Evolutionary conservation across 1,140 invertebrate species (phyloP), one percentile per base, ranked within the genome.

Genomic region (Trichomalopsis sarcophagae): DNA sequence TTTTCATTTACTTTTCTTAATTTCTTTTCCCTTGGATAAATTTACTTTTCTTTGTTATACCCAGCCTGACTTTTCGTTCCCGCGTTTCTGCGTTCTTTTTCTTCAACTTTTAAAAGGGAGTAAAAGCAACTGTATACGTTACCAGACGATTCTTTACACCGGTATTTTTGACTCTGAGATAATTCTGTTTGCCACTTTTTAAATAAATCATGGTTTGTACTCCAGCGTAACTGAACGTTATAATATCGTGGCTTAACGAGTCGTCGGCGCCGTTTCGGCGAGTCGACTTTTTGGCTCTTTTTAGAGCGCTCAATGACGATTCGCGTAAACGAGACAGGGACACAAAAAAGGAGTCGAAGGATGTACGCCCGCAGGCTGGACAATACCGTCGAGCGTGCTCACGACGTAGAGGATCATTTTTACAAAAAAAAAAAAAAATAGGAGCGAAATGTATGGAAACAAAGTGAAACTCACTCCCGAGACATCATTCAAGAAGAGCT

Each of bases 1-100:
- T 66, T 78, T 66, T 30, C 44, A 78, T 78, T 44, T 55, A n/a
- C 76, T 62, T 66, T 36, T 7, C 76, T 78, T 50, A 66, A 55
- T 66, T 78, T 44, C 14, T 44, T n/a, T 50, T 62, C 21, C 76
- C 30, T 50, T 5, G 3, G 30, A 44, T 40, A 44, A 17, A 40
- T 77, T 77, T 77, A 47, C 21, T 33, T 30, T 71, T 71, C 69
- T 33, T 71, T 71, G 23, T 13, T 0, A 30, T 21, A 5, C 50
- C 17, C 2, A 17, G 17, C 55, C 21, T 50, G 13, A 11, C 11
- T 17, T 62, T 14, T 62, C 55, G 21, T n/a, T n/a, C 21, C 2
- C 14, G 69, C 27, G 13, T 71, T 71, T 33, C 69, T 33, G 0
- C 27, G 7, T 33, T 71, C 21, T 62, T 5, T 62, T 14, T 55